phyloP scores from a whole-genome alignment of 2,888 invertebrate genomes.

The Polydrusus pterygomalis region DNA sequence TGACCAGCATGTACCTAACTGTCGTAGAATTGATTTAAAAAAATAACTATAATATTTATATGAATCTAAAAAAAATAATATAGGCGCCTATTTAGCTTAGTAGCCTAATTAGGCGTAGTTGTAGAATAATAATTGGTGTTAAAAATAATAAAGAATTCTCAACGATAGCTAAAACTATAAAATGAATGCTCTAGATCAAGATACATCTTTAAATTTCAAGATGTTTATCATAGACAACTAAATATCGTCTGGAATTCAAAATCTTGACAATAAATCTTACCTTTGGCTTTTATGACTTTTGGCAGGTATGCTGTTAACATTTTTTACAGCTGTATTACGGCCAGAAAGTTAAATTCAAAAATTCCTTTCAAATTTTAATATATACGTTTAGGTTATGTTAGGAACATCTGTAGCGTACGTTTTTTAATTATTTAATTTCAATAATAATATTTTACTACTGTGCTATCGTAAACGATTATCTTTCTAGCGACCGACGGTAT shows the following conservation, averaged over 20 bases:
- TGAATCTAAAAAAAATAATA: too few relatives aligned
- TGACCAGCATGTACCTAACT: too few relatives aligned
- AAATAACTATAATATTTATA: too few relatives aligned
- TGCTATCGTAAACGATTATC: too few relatives aligned
- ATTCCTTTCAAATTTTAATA: conserved; percentile 28
- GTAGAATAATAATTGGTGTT: too few relatives aligned
- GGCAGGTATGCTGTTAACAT: conserved; percentile 48
- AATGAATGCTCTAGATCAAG: conserved; percentile 30
- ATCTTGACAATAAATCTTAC: conserved; percentile 47
- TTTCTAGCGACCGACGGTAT: too few relatives aligned
- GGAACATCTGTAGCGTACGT: not conserved
- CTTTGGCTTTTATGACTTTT: conserved; percentile 45
- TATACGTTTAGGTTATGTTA: not conserved
- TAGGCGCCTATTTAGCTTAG: too few relatives aligned
- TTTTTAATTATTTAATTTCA: not conserved
- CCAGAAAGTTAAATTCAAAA: conserved; percentile 37
- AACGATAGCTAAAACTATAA: not conserved
- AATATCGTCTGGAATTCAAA: conserved; percentile 49
- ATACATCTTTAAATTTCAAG: conserved; percentile 29
- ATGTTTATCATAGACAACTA: conserved; percentile 46
- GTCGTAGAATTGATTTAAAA: too few relatives aligned
- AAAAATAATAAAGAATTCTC: too few relatives aligned
- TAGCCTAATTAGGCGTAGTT: too few relatives aligned
- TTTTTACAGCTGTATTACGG: conserved; percentile 50
- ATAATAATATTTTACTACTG: too few relatives aligned